A percentile compares a stretch with the other conserved stretches of the same genome.
These are phyloP conservation scores for Junonia oenone DNA, from an alignment of 2,888 invertebrate genomes.

Conservation along the genomic window DNA sequence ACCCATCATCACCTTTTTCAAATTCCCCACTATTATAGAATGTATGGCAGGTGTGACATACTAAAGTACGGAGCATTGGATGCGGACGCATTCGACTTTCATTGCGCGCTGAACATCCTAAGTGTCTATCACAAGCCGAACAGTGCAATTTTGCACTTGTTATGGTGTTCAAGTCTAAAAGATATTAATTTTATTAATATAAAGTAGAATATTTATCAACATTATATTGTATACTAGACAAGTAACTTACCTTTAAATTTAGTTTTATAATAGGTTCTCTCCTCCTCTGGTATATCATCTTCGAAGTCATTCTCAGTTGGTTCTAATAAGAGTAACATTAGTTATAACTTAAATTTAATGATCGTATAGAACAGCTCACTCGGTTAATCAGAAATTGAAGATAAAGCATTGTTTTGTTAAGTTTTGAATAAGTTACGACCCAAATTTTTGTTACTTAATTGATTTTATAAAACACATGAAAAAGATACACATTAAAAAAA, in stretches of 20 bases:
- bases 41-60: conserved; percentile 85
- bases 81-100: conserved; percentile 84
- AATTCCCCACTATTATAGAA: conserved; percentile 91
- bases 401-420: background rate
- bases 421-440: background rate
- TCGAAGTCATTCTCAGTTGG: conserved; percentile 73
- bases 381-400: background rate
- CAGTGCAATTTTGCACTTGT: conserved; percentile 83
- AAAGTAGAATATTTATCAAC: background rate
- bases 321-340: conserved; percentile 43
- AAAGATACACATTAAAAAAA: background rate
- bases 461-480: no score
- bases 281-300: conserved; percentile 73
- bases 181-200: background rate
- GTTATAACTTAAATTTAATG: background rate
- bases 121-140: conserved; percentile 86
- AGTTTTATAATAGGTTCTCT: conserved; percentile 69
- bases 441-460: background rate
- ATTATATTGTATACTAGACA: background rate
- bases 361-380: background rate
- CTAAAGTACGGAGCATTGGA: conserved; percentile 85
- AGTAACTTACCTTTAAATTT: conserved; percentile 61
- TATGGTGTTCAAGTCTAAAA: conserved; percentile 80
- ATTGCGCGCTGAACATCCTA: conserved; percentile 84
- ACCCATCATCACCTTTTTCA: conserved; percentile 90